These are phyloP conservation scores for Molorchus minor DNA, from an alignment of 2,888 invertebrate species.

Conservation along the genomic window DNA sequence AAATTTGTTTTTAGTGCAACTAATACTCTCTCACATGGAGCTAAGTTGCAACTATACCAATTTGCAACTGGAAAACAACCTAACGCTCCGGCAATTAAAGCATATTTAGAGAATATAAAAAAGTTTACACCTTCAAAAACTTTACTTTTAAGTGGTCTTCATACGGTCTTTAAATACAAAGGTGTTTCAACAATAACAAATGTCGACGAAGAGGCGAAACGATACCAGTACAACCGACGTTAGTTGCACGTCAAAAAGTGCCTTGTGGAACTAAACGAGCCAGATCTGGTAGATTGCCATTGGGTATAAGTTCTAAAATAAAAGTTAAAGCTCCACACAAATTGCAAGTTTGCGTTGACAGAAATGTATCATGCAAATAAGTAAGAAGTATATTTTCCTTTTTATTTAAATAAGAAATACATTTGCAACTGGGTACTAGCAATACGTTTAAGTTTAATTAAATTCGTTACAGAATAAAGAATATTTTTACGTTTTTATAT, in stretches of 20 bases:
- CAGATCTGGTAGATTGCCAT: constrained; percentile 20
- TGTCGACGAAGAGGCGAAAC: constrained; percentile 14
- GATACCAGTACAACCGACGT: constrained; percentile 19
- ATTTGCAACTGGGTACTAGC: too few species aligned
- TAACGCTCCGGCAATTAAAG: constrained; percentile 16
- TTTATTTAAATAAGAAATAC: too few species aligned
- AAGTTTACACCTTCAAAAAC: constrained; percentile 7
- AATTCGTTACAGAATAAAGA: too few species aligned
- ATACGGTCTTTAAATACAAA: constrained; percentile 8
- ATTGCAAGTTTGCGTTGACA: constrained; percentile 24
- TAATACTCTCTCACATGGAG: constrained; percentile 14
- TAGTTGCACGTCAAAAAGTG: constrained; percentile 20
- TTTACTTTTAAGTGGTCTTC: constrained; percentile 12
- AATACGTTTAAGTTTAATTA: too few species aligned
- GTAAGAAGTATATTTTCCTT: too few species aligned
- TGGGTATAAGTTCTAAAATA: constrained; percentile 15
- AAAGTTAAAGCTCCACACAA: constrained; percentile 22
- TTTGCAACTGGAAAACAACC: constrained; percentile 22
- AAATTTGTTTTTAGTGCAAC: constrained; percentile 3
- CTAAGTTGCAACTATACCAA: constrained; percentile 12
- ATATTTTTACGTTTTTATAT: too few species aligned
- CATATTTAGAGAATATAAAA: constrained; percentile 10
- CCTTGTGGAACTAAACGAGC: constrained; percentile 24
- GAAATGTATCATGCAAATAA: too few species aligned
- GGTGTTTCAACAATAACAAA: constrained; percentile 9